Evolutionary conservation across 2,888 invertebrate species (phyloP).

Genomic region (Liposcelis brunnea): DNA sequence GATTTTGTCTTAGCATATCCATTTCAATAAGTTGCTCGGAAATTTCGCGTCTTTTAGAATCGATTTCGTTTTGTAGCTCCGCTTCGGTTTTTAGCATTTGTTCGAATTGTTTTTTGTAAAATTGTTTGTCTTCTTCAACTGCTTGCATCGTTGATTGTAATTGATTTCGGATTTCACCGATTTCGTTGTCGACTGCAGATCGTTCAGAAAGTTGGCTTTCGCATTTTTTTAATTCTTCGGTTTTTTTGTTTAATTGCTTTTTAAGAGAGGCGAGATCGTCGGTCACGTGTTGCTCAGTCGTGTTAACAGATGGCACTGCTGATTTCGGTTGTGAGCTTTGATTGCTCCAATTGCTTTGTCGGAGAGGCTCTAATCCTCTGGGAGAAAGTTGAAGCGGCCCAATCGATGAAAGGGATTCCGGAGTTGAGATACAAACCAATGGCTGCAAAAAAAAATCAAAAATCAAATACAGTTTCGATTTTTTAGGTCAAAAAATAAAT

Average conservation of each 20-base stretch:
- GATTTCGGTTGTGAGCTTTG: too few relatives aligned
- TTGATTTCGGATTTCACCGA: constrained; percentile 35
- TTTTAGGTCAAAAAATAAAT: neutral
- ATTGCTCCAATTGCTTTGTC: neutral
- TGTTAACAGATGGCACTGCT: too few relatives aligned
- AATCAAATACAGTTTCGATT: neutral
- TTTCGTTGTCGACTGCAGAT: constrained; percentile 36
- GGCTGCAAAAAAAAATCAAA: neutral
- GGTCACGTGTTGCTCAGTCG: too few relatives aligned
- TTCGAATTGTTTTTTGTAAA: constrained; percentile 30
- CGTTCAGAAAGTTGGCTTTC: constrained; percentile 23
- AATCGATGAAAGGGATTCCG: too few relatives aligned
- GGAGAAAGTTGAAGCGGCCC: too few relatives aligned
- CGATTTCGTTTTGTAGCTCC: constrained; percentile 21
- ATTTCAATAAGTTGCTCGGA: constrained; percentile 18
- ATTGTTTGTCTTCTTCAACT: constrained; percentile 32
- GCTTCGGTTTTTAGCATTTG: constrained; percentile 20
- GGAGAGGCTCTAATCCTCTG: too few relatives aligned
- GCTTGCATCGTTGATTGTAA: constrained; percentile 20
- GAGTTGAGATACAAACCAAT: neutral
- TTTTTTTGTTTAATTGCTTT: too few relatives aligned
- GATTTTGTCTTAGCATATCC: constrained; percentile 11
- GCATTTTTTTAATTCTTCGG: too few relatives aligned
- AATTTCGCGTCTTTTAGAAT: constrained; percentile 27
- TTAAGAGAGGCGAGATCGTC: too few relatives aligned